Conservation (phyloP, 2,113 vertebrate species). For the Phalacrocorax carbo region DNA sequence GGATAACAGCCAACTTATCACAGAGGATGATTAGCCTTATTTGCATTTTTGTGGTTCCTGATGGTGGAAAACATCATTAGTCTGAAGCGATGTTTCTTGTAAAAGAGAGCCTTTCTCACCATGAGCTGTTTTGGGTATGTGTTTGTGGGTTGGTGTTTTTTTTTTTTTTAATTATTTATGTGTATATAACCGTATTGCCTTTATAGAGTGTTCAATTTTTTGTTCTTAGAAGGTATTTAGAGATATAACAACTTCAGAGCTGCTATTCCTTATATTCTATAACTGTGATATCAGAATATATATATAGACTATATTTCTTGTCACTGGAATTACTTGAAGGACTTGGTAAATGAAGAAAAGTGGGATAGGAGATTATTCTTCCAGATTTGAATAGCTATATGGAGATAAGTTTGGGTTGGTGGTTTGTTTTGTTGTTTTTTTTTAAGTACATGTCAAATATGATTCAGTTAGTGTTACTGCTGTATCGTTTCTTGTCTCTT, state of each 20-base stretch:
- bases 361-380: background rate
- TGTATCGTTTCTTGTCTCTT: background rate
- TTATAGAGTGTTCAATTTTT: background rate
- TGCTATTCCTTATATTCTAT: background rate
- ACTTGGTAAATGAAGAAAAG: background rate
- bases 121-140: background rate
- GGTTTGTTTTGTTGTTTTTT: too few species aligned
- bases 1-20: background rate
- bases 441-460: background rate
- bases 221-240: background rate
- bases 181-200: background rate
- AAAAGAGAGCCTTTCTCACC: background rate
- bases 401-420: background rate
- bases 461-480: background rate
- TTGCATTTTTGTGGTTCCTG: background rate
- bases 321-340: background rate
- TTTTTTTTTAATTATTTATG: background rate
- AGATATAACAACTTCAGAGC: background rate
- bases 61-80: background rate
- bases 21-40: background rate
- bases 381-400: background rate
- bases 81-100: background rate
- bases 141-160: too few species aligned
- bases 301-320: background rate
- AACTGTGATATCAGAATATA: background rate